phyloP scores from a whole-genome alignment of 1,140 invertebrate species.

The Eulimnadia texana region DNA sequence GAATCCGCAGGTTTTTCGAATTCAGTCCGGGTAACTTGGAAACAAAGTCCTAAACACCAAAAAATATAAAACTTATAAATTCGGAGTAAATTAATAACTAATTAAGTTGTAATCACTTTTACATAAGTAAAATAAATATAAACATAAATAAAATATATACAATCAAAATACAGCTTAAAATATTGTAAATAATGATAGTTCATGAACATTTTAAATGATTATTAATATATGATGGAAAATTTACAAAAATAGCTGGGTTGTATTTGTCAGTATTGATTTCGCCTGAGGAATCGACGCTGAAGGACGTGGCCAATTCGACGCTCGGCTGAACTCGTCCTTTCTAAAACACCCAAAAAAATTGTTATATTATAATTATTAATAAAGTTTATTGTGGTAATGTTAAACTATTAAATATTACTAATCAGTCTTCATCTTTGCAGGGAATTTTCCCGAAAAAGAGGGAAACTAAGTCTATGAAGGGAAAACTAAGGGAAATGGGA shows the following conservation, averaged over 20 bases:
- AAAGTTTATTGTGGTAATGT: background rate
- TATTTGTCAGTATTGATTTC: slow-evolving; percentile 34
- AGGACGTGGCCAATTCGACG: slow-evolving; percentile 12
- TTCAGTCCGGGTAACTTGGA: slow-evolving; percentile 78
- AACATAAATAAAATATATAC: background rate
- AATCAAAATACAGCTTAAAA: background rate
- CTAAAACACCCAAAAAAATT: background rate
- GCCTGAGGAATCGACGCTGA: slow-evolving; percentile 20
- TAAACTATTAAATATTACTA: too few species aligned
- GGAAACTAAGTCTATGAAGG: too few species aligned
- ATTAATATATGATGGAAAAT: too few species aligned
- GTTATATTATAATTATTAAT: background rate
- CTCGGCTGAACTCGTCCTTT: slow-evolving; percentile 16
- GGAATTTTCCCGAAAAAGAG: too few species aligned
- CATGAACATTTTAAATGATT: too few species aligned
- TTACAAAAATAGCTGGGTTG: slow-evolving; percentile 48
- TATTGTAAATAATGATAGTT: background rate
- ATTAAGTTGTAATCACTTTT: background rate
- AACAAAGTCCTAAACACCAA: slow-evolving; percentile 53
- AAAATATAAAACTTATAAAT: background rate
- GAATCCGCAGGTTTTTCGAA: slow-evolving; percentile 61
- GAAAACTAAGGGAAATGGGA: too few species aligned
- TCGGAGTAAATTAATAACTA: background rate
- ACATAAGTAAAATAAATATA: background rate
- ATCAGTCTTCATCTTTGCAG: too few species aligned